phyloP scores from a whole-genome alignment of 1,140 invertebrate genomes.

The Trichoplusia ni region DNA sequence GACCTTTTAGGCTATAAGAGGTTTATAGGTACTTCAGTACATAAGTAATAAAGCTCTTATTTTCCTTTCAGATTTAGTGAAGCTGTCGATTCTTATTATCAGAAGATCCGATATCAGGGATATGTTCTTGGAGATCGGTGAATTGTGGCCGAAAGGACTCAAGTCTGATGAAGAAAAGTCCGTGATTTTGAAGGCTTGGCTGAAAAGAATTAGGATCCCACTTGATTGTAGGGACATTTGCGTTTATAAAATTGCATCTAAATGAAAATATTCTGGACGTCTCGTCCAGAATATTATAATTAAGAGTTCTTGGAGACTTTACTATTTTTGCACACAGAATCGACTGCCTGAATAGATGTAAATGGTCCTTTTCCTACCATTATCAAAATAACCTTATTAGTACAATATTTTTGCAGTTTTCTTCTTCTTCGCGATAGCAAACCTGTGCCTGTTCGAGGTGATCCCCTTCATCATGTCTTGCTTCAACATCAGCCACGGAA shows the following conservation, averaged over 20 bases:
- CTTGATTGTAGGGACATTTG: background rate
- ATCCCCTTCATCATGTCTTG: background rate
- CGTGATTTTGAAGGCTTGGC: background rate
- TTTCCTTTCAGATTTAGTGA: constrained; percentile 14
- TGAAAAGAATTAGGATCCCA: background rate
- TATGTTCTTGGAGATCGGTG: constrained; percentile 16
- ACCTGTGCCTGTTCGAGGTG: background rate
- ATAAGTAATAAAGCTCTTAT: background rate
- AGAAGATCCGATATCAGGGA: background rate
- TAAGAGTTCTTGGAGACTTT: too few relatives aligned
- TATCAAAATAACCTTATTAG: too few relatives aligned
- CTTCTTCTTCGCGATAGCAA: background rate
- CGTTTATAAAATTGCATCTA: too few relatives aligned
- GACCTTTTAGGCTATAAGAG: background rate
- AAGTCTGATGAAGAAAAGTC: background rate
- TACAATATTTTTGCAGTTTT: constrained; percentile 24
- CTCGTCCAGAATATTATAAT: too few relatives aligned
- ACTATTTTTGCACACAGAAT: too few relatives aligned
- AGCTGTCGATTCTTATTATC: background rate
- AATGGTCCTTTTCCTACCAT: too few relatives aligned
- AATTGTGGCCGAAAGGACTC: constrained; percentile 11
- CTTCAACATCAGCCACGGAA: background rate
- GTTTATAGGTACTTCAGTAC: background rate
- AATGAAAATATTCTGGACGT: too few relatives aligned
- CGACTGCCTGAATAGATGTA: too few relatives aligned